These are phyloP conservation scores for Cardinalis cardinalis DNA, from an alignment of 2,113 vertebrate genomes.

Conservation along the genomic window DNA sequence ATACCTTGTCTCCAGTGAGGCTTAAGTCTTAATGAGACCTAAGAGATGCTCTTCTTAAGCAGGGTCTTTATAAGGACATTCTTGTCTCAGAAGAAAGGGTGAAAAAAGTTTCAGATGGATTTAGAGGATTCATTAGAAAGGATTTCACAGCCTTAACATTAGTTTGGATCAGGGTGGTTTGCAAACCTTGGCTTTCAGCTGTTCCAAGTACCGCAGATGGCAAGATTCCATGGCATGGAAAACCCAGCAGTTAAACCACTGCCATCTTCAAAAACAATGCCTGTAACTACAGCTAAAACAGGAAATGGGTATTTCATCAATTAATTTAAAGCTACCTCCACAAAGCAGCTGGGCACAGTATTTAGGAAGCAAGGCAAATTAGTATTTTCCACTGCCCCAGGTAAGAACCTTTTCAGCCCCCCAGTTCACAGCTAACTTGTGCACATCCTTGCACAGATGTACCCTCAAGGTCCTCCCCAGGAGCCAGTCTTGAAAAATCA, in stretches of 20 bases:
- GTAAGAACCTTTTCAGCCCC: accelerated
- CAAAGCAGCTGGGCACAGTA: not conserved
- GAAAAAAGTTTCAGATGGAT: not conserved
- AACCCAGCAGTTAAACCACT: not conserved
- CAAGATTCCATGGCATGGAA: accelerated
- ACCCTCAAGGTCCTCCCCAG: not conserved
- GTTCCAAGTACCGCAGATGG: accelerated
- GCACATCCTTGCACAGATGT: not conserved
- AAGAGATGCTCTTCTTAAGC: not conserved
- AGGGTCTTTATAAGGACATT: not conserved
- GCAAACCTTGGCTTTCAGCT: not conserved
- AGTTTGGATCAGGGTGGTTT: not conserved
- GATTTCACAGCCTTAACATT: not conserved
- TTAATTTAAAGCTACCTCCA: not conserved
- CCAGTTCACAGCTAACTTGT: not conserved
- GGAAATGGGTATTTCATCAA: not conserved
- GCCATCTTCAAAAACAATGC: not conserved
- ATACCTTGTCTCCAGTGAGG: not conserved
- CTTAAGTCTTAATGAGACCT: not conserved
- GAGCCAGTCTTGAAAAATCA: not conserved
- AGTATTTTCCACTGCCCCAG: not conserved
- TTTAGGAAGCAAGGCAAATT: not conserved
- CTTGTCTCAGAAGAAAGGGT: not conserved
- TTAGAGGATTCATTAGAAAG: constrained; percentile 5
- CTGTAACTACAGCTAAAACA: not conserved